phyloP scores from a whole-genome alignment of 2,888 invertebrate genomes.

The Conops quadrifasciatus region DNA sequence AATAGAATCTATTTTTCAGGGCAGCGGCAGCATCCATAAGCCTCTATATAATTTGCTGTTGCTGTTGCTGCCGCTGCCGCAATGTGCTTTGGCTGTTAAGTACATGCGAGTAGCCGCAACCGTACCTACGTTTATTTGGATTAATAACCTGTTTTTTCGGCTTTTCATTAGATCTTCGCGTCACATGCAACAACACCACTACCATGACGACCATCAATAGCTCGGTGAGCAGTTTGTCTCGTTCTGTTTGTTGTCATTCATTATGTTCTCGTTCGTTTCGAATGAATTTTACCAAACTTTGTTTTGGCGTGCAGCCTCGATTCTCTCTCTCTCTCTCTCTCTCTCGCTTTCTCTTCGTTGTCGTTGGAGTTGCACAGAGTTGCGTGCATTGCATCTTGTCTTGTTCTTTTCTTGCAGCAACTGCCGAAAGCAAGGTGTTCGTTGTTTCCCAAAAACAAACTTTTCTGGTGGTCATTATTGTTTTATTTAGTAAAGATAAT shows the following conservation, averaged over 20 bases:
- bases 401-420: constrained; percentile 9
- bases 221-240: too few relatives aligned
- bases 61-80: too few relatives aligned
- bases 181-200: constrained; percentile 3
- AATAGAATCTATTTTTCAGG: too few relatives aligned
- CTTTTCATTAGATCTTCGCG: constrained; percentile 16
- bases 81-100: too few relatives aligned
- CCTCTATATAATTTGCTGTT: too few relatives aligned
- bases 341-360: constrained; percentile 8
- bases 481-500: constrained; percentile 10
- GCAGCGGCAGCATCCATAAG: too few relatives aligned
- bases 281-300: too few relatives aligned
- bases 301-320: not conserved
- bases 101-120: too few relatives aligned
- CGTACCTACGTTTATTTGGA: not conserved
- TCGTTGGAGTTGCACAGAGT: not conserved
- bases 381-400: constrained; percentile 6
- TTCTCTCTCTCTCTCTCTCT: constrained; percentile 7
- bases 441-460: constrained; percentile 22
- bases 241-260: too few relatives aligned
- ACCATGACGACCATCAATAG: too few relatives aligned
- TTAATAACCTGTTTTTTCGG: constrained; percentile 16
- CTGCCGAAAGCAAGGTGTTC: constrained; percentile 11
- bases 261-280: too few relatives aligned
- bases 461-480: not conserved